Conservation (phyloP, 2,113 vertebrate genomes). For the Rhegmatorhina hoffmannsi region DNA sequence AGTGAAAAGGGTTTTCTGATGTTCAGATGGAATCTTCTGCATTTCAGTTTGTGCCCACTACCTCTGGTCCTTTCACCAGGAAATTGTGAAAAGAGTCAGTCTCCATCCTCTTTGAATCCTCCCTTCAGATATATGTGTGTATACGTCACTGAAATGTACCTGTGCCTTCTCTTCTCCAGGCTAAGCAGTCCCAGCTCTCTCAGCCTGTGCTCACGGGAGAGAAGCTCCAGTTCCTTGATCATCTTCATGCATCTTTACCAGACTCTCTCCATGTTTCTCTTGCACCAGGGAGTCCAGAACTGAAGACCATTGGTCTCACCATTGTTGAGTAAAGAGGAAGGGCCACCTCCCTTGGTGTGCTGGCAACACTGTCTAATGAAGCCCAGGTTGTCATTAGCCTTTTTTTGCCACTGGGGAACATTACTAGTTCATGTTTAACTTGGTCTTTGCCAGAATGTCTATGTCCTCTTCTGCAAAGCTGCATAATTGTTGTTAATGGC, state of each 20-base stretch:
- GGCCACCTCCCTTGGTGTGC: no score
- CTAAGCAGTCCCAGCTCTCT: neutral
- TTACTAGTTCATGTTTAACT: neutral
- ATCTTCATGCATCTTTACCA: fast-evolving
- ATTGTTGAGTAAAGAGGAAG: neutral
- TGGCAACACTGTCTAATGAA: neutral
- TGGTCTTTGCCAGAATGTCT: neutral
- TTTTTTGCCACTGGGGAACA: neutral
- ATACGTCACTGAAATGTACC: neutral
- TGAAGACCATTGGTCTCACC: neutral
- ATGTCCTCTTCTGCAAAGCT: neutral
- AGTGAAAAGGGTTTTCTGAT: neutral
- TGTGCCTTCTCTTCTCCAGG: neutral
- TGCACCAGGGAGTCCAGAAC: fast-evolving
- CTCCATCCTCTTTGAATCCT: neutral
- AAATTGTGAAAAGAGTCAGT: neutral
- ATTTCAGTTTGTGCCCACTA: neutral
- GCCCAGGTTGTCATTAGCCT: neutral
- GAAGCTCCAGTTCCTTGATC: neutral
- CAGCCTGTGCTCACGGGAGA: neutral
- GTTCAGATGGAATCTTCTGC: neutral
- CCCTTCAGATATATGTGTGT: fast-evolving
- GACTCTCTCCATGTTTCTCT: neutral
- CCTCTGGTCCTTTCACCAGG: neutral
- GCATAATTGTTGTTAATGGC: neutral